phyloP scores from a whole-genome alignment of 2,797 vertebrate species.

The Sebastes miniatus region DNA sequence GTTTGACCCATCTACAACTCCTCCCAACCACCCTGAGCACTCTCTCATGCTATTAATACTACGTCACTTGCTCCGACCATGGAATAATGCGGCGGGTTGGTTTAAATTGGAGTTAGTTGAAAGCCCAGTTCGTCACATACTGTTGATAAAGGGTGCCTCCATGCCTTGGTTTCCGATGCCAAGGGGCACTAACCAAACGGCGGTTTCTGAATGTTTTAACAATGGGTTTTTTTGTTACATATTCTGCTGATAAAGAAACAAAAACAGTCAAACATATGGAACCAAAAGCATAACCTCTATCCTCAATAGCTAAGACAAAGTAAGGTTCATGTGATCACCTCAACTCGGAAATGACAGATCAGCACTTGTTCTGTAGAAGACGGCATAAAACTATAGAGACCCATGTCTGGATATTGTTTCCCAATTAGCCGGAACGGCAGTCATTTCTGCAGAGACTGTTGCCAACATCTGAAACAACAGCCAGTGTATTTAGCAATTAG shows the following conservation, averaged over 20 bases:
- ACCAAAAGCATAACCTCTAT: not conserved
- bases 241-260: not conserved
- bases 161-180: too few species aligned
- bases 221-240: rapidly evolving
- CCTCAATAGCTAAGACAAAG: not conserved
- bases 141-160: too few species aligned
- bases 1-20: too few species aligned
- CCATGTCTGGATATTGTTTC: constrained; percentile 49
- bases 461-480: constrained; percentile 72
- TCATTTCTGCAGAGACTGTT: constrained; percentile 61
- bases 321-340: not conserved
- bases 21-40: too few species aligned
- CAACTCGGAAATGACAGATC: constrained; percentile 2
- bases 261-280: not conserved
- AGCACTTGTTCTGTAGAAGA: constrained; percentile 10
- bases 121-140: too few species aligned
- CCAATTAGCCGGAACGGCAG: constrained; percentile 53
- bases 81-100: too few species aligned
- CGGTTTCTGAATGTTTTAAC: too few species aligned
- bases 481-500: constrained; percentile 75
- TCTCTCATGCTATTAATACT: too few species aligned
- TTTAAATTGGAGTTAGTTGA: too few species aligned
- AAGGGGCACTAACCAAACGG: too few species aligned
- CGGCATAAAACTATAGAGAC: constrained; percentile 17
- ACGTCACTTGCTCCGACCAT: too few species aligned